Evolutionary conservation across 2,113 vertebrate genomes (phyloP).

Genomic region (Pelecanus crispus): DNA sequence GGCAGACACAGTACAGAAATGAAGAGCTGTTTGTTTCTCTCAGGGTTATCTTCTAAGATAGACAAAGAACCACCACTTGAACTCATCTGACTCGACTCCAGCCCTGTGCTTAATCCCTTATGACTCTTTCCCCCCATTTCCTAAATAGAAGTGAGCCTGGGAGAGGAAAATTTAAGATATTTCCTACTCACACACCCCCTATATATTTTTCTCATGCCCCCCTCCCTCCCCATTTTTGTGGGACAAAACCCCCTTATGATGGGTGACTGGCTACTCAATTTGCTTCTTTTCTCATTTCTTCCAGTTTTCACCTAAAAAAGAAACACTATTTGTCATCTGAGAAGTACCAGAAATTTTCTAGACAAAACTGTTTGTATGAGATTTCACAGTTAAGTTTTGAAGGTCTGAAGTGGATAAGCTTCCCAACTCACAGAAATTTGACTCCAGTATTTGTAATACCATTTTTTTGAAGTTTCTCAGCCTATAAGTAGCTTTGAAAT

Average conservation of each 20-base stretch:
- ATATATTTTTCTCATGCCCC: background rate
- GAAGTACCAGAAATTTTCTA: background rate
- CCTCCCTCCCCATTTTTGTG: fast-evolving
- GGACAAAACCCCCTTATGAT: fast-evolving
- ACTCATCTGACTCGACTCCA: background rate
- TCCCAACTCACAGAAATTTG: background rate
- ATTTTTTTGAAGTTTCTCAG: background rate
- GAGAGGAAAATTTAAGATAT: background rate
- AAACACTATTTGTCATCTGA: background rate
- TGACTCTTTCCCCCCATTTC: background rate
- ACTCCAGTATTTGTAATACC: background rate
- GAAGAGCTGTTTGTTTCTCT: constrained; percentile 10
- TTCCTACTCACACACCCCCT: background rate
- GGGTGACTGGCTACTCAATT: background rate
- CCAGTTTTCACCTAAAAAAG: background rate
- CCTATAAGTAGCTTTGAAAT: constrained; percentile 29
- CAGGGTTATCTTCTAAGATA: constrained; percentile 14
- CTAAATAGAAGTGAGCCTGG: background rate
- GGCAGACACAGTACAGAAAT: background rate
- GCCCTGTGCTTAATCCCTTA: background rate
- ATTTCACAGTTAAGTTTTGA: constrained; percentile 28
- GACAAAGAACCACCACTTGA: constrained; percentile 23
- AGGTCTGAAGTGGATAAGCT: background rate
- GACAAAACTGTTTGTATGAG: constrained; percentile 28
- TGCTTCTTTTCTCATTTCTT: background rate